phyloP scores from a whole-genome alignment of 2,113 vertebrate genomes.

The Pelecanoides urinatrix region DNA sequence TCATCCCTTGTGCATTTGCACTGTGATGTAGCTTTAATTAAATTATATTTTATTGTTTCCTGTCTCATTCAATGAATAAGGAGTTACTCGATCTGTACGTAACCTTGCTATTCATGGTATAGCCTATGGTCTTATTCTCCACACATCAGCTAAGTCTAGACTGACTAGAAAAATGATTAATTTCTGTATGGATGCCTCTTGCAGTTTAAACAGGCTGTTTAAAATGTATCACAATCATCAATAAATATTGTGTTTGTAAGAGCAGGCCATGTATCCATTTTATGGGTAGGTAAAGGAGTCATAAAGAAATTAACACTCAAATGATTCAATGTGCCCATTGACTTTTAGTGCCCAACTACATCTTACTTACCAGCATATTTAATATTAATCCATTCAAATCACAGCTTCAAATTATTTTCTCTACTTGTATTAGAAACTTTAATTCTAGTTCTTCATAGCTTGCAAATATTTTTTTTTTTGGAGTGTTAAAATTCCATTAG shows the following conservation, averaged over 20 bases:
- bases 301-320: not conserved
- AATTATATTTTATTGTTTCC: slow-evolving; percentile 24
- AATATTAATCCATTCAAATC: not conserved
- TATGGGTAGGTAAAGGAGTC: not conserved
- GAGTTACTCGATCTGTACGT: not conserved
- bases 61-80: not conserved
- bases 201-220: not conserved
- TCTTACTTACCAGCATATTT: not conserved
- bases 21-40: slow-evolving; percentile 7
- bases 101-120: not conserved
- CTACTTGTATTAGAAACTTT: not conserved
- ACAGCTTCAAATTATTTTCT: not conserved
- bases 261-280: not conserved
- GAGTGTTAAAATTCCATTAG: not conserved
- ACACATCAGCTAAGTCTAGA: not conserved
- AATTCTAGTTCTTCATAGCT: not conserved
- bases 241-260: not conserved
- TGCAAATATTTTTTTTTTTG: not conserved
- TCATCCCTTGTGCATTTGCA: not conserved
- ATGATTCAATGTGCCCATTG: not conserved
- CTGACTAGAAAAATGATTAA: not conserved
- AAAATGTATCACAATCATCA: not conserved
- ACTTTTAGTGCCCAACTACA: not conserved
- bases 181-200: not conserved
- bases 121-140: not conserved